phyloP scores from a whole-genome alignment of 2,797 vertebrate genomes.

The Lindbergichthys nudifrons region DNA sequence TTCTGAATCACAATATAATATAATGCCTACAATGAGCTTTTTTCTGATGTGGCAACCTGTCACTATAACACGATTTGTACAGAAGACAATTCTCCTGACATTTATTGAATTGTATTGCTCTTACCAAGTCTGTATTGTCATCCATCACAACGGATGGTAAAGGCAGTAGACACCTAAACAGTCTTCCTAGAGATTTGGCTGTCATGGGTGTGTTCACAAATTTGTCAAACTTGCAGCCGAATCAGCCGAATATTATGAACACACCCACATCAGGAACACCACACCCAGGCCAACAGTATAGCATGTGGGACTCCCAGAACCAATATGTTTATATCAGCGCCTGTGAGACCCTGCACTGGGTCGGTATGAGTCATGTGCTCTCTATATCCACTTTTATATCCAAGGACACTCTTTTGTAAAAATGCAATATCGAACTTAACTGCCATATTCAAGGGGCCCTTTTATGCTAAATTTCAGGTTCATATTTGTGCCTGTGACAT shows the following conservation, averaged over 20 bases:
- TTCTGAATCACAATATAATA: not conserved
- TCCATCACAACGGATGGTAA: conserved; percentile 25
- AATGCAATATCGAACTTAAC: too few relatives aligned
- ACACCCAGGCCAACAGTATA: not conserved
- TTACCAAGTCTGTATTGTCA: not conserved
- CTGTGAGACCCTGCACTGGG: not conserved
- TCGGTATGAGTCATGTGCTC: not conserved
- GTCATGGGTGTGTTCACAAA: not conserved
- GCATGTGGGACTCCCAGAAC: not conserved
- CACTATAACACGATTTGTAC: not conserved
- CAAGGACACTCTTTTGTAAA: too few relatives aligned
- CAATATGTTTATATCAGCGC: conserved; percentile 11
- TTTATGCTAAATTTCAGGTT: too few relatives aligned
- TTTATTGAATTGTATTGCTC: conserved; percentile 1
- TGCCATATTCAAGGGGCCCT: too few relatives aligned
- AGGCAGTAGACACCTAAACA: not conserved
- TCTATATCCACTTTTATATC: not conserved
- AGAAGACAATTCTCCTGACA: not conserved
- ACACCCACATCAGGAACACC: conserved; percentile 1
- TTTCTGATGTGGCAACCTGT: too few relatives aligned
- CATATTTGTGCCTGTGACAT: too few relatives aligned
- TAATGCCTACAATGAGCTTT: not conserved
- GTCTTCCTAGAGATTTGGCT: not conserved
- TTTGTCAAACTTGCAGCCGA: conserved; percentile 15
- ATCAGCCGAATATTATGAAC: conserved; percentile 31